Base-by-base conservation (phyloP, 2,797 vertebrate species). In the Iguana delicatissima region DNA sequence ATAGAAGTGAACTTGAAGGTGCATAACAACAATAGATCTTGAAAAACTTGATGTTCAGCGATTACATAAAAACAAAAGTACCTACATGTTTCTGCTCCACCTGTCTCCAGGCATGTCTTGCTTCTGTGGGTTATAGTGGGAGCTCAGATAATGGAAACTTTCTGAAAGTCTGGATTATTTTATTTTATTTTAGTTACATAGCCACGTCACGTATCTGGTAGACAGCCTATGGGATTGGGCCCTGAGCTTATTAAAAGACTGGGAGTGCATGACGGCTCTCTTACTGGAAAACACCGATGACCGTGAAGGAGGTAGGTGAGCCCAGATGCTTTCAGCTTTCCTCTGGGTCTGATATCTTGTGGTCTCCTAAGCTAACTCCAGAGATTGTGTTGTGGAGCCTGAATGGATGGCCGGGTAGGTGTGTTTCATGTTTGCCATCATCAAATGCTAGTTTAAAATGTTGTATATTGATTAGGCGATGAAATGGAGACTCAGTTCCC, bases 211-310 rank as follows among this genome's bases (percentile, higher is more conserved):
- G 1, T 99, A 99, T 95, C 97, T 99, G 16, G 97, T 99, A 96
- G 99, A 99, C 97, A 98, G 98, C 94, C 96, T 99, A 94, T 99
- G 99, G 98, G 98, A 99, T 96, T 98, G 98, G 95, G 98, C 97
- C 16, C 97, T 97, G 64, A 94, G 93, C 87, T 96, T 99, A 89
- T 96, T 99, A 90, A 99, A 98, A 96, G 98, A 99, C 97, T 99
- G 99, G 99, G 94, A 98, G 55, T 95, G 97, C 12, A 96, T 99
- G 96, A 98, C 98, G 0, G 96, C 97, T 52, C 94, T 98, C 72
- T 97, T 99, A 10, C 96, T 99, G 94, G 96, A 97, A 94, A 97
- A 97, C 64, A 14, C 89, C 1, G 86, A 95, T 52, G 93, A 94
- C 80, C 89, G 42, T n/a, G 91, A 88, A 80, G 88, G 95, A 97